Base-by-base conservation (phyloP, 2,888 invertebrate species). In the Hirtodrosophila histrioides region DNA sequence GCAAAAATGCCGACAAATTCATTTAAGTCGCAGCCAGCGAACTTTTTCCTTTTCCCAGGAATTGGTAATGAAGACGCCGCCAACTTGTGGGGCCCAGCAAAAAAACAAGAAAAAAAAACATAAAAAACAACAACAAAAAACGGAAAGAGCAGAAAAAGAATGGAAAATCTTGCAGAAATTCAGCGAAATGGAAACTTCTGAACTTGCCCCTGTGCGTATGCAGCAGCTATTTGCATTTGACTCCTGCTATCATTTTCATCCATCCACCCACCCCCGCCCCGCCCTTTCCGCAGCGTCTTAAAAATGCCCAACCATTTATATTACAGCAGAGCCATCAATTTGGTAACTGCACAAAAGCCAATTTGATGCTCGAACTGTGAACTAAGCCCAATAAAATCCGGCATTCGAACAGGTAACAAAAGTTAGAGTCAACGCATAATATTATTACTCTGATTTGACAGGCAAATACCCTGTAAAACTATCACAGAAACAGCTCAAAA, bases 1-100 rank as follows among this genome's bases (percentile, higher is more conserved):
- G 58, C 43, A 67, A 69, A 78, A 78, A 78, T 82, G 68, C 68
- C 48, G 58, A 77, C 70, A 83, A 80, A 80, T 80, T 80, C 63
- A 63, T 80, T 83, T 70, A 80, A 73, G 77, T 76, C 66, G 44
- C 67, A 41, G 48, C 43, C 57, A 41, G 44, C 23, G 49, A 71
- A 75, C 58, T 64, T 75, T 60, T 12, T 40, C 27, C n/a, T 75
- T 56, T 60, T 12, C 44, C 27, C 31, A 35, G 46, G 60, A 57
- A 69, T 63, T 72, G 58, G 58, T 76, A 77, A 79, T 79, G 69
- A 77, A 79, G 65, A 69, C 55, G 53, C 61, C 40, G 56, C 23
- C 36, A 36, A 29, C 8, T 50, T 58, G 31, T 10, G 17, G 17
- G 17, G 17, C 17, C 17, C 17, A 17, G 12, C 29, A 8, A 31